Evolutionary conservation across 2,888 invertebrate species (phyloP).

Genomic region (Lamellibrachia columna): DNA sequence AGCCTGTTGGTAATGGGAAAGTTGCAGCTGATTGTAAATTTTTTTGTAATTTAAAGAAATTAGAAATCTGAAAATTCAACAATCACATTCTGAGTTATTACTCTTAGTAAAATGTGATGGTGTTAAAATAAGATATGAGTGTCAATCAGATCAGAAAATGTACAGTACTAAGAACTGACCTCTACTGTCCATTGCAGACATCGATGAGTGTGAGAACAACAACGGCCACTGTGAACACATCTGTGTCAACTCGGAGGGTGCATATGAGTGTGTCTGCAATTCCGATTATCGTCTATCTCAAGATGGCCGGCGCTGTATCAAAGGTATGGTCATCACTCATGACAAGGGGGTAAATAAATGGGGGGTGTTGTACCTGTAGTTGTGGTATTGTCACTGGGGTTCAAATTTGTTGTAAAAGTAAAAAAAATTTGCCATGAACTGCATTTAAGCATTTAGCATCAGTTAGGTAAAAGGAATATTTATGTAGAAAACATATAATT

Average conservation of each 20-base stretch:
- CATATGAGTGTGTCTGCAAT: constrained; percentile 73
- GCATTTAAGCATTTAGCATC: neutral
- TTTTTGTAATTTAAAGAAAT: neutral
- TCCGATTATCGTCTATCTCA: constrained; percentile 63
- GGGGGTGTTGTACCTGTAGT: neutral
- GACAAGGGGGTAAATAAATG: neutral
- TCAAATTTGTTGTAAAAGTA: neutral
- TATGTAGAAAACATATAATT: neutral
- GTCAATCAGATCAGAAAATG: neutral
- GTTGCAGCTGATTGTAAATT: neutral
- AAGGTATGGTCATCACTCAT: constrained; percentile 27
- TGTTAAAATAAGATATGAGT: too few relatives aligned
- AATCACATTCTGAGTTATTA: too few relatives aligned
- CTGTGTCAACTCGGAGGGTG: constrained; percentile 74
- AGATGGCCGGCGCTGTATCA: constrained; percentile 51
- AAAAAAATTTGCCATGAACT: neutral
- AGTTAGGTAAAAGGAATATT: neutral
- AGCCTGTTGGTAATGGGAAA: neutral
- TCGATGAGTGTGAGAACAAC: constrained; percentile 78
- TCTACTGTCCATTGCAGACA: constrained; percentile 68
- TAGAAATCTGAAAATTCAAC: neutral
- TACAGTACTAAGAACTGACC: too few relatives aligned
- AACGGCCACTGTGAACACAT: constrained; percentile 79
- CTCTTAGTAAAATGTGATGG: too few relatives aligned
- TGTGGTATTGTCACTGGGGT: neutral